phyloP scores from a whole-genome alignment of 1,140 invertebrate genomes.

The Lepidurus couesii region DNA sequence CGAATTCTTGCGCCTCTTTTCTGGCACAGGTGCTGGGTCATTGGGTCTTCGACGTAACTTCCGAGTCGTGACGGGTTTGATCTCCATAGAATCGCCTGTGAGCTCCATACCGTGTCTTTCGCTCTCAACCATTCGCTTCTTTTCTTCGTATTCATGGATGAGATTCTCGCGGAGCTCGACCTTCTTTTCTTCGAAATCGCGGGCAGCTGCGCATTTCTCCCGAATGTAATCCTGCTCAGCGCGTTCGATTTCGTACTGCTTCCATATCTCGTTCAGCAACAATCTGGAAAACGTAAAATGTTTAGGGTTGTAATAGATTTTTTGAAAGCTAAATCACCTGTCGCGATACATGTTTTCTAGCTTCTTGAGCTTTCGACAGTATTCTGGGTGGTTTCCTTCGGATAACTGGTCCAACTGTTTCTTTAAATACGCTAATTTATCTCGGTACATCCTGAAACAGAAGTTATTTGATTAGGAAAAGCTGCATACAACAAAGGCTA shows the following conservation, averaged over 20 bases:
- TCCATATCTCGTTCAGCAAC: conserved; percentile 73
- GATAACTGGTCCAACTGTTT: conserved; percentile 82
- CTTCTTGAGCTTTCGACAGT: conserved; percentile 69
- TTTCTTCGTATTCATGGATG: conserved; percentile 86
- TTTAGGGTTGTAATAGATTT: conserved; percentile 26
- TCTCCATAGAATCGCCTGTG: conserved; percentile 75
- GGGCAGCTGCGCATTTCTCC: conserved; percentile 78
- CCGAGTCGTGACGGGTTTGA: conserved; percentile 62
- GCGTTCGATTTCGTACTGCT: conserved; percentile 74
- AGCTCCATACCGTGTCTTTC: conserved; percentile 81
- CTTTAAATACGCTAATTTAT: conserved; percentile 82
- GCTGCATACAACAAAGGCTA: conserved; percentile 21
- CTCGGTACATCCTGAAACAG: conserved; percentile 77
- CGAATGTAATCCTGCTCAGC: conserved; percentile 80
- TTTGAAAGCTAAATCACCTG: conserved; percentile 43
- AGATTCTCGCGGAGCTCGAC: conserved; percentile 84
- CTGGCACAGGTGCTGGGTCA: conserved; percentile 69
- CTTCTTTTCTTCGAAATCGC: conserved; percentile 94
- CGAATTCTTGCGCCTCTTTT: conserved; percentile 65
- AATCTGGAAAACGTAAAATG: conserved; percentile 46
- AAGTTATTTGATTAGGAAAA: background rate
- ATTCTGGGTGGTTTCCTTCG: conserved; percentile 80
- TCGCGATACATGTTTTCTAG: conserved; percentile 76
- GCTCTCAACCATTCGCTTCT: conserved; percentile 77
- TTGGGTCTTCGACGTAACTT: conserved; percentile 86